These are phyloP conservation scores for Schizaphis graminum DNA, from an alignment of 2,888 invertebrate genomes.

Conservation along the genomic window DNA sequence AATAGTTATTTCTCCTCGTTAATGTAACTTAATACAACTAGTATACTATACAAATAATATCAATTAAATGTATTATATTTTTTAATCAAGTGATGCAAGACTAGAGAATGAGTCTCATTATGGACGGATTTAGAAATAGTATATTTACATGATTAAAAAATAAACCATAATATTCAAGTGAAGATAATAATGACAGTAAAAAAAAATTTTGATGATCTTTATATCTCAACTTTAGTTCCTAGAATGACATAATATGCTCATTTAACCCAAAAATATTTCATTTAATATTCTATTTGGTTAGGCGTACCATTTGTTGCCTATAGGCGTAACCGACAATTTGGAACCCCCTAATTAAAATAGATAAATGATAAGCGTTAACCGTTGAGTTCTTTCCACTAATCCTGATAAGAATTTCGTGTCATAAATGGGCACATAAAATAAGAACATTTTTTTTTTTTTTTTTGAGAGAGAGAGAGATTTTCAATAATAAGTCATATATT, in stretches of 20 bases:
- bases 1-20: background rate
- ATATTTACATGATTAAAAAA: background rate
- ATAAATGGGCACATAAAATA: conserved; percentile 65
- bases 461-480: background rate
- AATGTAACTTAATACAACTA: background rate
- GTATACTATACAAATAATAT: background rate
- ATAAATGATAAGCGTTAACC: background rate
- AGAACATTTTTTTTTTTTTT: conserved; percentile 47
- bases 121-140: background rate
- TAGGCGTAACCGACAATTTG: conserved; percentile 54
- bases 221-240: background rate
- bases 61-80: background rate
- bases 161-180: background rate
- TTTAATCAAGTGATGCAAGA: conserved; percentile 19
- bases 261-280: background rate
- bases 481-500: conserved; percentile 59
- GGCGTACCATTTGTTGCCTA: conserved; percentile 50
- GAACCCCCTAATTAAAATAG: background rate
- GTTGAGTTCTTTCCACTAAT: conserved; percentile 26
- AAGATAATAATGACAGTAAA: background rate
- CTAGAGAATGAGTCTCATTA: background rate
- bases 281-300: conserved; percentile 6
- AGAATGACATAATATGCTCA: background rate
- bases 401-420: conserved; percentile 26
- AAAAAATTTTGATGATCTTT: conserved; percentile 3